Base-by-base conservation (phyloP, 2,113 vertebrate species). In the Coptodon bakossiorum region DNA sequence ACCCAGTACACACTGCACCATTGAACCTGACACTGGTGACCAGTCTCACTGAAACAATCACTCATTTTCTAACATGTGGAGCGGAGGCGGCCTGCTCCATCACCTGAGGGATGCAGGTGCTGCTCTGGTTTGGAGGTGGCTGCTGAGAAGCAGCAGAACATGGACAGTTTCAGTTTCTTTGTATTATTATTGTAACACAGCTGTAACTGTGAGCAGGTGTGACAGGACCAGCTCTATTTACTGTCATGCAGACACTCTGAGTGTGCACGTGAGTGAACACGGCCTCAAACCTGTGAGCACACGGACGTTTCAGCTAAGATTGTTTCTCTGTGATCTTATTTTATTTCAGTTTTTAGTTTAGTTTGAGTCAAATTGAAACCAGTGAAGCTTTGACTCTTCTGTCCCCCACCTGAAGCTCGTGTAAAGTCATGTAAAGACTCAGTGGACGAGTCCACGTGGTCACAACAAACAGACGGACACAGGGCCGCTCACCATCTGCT, bases 401-500 rank as follows among this genome's bases (percentile, higher is more conserved):
- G 16, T 63, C 3, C 2, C 27, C 27, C 56, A 31, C 27, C 29
- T 61, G 59, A 10, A 0, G 59, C 59, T 3, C 9, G 2, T 63
- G 59, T 34, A 63, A 63, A 36, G 0, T 61, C 57, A 61, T 31
- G 29, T 34, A 63, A 36, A 63, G 3, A 63, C 59, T 63, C 29
- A 34, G 17, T 63, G 59, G 59, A 63, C 16, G 59, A 61, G 57
- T 63, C 31, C 1, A 36, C 16, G 59, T 34, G 16, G 59, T 36
- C 29, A 66, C 31, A 36, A 10, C 31, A 36, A 66, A 36, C 61
- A n/a, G 63, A 14, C 36, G 2, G 19, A 38, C 10, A 40, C 63
- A 5, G 0, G 1, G 61, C 36, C 6, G 12, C 19, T 14, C 12
- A 13, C 63, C 0, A 0, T 38, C 6, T 38, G 61, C 7, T 68